These are phyloP conservation scores for Ophraella communa DNA, from an alignment of 2,888 invertebrate genomes.

Conservation along the genomic window DNA sequence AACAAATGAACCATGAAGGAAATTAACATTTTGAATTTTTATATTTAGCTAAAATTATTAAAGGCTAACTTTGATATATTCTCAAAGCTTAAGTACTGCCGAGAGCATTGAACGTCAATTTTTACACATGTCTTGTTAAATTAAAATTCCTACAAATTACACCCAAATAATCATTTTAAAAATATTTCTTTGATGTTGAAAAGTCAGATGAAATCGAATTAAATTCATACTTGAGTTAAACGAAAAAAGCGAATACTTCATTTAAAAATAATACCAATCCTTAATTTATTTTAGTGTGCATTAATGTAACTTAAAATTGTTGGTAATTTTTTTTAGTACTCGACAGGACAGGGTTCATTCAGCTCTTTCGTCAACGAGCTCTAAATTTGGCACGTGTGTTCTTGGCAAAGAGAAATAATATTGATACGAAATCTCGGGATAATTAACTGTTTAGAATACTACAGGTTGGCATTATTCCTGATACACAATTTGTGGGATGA, in stretches of 20 bases:
- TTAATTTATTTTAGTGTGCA: background rate
- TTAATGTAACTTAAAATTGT: background rate
- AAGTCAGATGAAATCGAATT: background rate
- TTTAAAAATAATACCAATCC: background rate
- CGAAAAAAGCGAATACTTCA: background rate
- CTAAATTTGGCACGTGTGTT: conserved; percentile 7
- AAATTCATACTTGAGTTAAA: background rate
- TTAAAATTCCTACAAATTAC: background rate
- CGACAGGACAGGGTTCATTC: background rate
- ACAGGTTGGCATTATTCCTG: conserved; percentile 3
- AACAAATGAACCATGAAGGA: too few species aligned
- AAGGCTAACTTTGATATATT: too few species aligned
- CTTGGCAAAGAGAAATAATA: background rate
- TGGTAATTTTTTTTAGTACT: background rate
- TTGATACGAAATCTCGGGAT: background rate
- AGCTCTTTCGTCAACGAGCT: background rate
- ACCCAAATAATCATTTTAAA: background rate
- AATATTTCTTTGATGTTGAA: background rate
- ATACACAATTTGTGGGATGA: background rate
- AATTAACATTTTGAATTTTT: background rate
- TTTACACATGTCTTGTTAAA: background rate
- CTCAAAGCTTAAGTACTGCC: too few species aligned
- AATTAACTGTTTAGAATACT: conserved; percentile 3
- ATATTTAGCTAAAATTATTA: background rate
- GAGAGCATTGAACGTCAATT: too few species aligned